These are phyloP conservation scores for Carlito syrichta DNA, from an alignment of 2,113 vertebrate genomes.

Conservation along the genomic window DNA sequence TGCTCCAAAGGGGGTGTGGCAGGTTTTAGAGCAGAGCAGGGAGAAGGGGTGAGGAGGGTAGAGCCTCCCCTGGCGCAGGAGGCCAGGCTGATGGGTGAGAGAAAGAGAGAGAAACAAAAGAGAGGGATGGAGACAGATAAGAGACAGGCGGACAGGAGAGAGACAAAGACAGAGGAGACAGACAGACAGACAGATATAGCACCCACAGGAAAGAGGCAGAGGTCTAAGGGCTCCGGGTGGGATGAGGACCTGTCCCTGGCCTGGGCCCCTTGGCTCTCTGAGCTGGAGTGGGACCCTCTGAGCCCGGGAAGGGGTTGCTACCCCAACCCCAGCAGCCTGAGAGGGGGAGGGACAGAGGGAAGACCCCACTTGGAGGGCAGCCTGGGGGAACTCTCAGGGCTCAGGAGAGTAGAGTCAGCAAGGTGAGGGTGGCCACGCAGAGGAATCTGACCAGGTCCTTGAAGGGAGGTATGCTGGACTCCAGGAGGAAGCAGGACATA, in stretches of 20 bases:
- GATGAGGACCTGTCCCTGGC: not conserved
- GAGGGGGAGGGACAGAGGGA: not conserved
- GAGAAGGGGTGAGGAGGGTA: accelerated
- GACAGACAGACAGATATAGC: too few species aligned
- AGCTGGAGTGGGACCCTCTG: not conserved
- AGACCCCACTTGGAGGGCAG: not conserved
- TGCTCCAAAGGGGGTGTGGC: too few species aligned
- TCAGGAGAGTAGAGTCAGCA: not conserved
- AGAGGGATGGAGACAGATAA: too few species aligned
- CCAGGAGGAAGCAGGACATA: not conserved
- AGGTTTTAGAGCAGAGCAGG: too few species aligned
- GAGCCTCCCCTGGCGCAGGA: too few species aligned
- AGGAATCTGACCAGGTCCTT: too few species aligned
- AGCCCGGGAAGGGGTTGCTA: too few species aligned
- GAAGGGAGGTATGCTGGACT: too few species aligned
- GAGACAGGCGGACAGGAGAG: too few species aligned
- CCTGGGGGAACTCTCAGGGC: accelerated
- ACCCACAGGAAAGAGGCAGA: not conserved
- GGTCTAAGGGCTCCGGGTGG: too few species aligned
- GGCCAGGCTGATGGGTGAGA: accelerated
- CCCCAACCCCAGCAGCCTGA: not conserved
- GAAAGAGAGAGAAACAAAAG: too few species aligned
- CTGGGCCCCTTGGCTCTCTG: too few species aligned
- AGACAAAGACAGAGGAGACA: not conserved
- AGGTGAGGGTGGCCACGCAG: accelerated